These are phyloP conservation scores for Macquaria australasica DNA, from an alignment of 2,113 vertebrate species.

Conservation along the genomic window DNA sequence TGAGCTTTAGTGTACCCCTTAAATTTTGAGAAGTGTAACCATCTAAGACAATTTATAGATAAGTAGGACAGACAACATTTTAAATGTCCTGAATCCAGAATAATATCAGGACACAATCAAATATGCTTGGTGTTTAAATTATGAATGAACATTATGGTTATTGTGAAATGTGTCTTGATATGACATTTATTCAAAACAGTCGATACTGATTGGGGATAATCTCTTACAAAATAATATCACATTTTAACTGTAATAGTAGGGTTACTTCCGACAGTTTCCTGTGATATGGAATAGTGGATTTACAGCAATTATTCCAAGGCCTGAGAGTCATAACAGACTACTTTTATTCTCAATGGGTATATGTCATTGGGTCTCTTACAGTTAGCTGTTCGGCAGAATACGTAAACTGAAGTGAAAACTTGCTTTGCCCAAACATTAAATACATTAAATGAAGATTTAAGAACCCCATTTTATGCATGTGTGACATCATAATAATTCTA, in stretches of 20 bases:
- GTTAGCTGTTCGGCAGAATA: not conserved
- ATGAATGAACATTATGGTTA: not conserved
- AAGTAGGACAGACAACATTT: not conserved
- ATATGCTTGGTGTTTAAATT: not conserved
- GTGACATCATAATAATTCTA: too few relatives aligned
- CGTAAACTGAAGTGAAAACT: not conserved
- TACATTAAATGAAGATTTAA: not conserved
- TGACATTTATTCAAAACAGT: conserved; percentile 11
- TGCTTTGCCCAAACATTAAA: not conserved
- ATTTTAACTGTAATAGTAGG: not conserved
- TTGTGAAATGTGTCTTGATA: not conserved
- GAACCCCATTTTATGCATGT: not conserved
- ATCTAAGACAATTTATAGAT: not conserved
- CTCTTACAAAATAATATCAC: not conserved
- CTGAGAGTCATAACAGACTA: not conserved
- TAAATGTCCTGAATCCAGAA: not conserved
- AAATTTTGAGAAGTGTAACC: not conserved
- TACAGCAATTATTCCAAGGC: not conserved
- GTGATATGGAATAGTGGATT: not conserved
- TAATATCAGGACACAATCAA: not conserved
- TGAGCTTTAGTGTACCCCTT: not conserved
- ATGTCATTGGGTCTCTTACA: not conserved
- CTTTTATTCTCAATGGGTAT: not conserved
- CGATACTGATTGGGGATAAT: not conserved
- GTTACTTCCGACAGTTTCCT: not conserved